Conservation (phyloP, 2,888 invertebrate species). For the Alsophila aescularia region DNA sequence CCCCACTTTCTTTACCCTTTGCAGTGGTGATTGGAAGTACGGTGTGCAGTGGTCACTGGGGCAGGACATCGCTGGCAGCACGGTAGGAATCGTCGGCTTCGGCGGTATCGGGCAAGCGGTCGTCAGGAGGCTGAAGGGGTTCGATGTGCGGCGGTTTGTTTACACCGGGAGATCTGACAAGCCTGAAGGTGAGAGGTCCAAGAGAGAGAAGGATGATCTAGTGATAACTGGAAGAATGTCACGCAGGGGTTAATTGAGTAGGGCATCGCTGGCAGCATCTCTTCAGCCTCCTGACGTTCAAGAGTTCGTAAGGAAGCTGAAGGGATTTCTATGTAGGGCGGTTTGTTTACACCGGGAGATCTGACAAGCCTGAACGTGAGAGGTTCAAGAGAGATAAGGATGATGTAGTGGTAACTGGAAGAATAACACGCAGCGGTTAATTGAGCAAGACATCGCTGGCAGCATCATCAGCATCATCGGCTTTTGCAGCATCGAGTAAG, state of each 20-base stretch:
- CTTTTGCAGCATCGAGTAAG: constrained; percentile 91
- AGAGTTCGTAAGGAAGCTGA: constrained; percentile 88
- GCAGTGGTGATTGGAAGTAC: constrained; percentile 87
- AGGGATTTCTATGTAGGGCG: constrained; percentile 88
- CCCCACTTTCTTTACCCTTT: background rate
- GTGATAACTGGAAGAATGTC: constrained; percentile 88
- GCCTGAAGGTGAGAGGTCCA: constrained; percentile 85
- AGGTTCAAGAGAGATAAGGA: too few species aligned
- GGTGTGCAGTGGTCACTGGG: constrained; percentile 92
- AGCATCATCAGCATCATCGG: constrained; percentile 94
- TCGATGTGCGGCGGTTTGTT: constrained; percentile 88
- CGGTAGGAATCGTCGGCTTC: constrained; percentile 93
- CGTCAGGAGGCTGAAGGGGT: constrained; percentile 88
- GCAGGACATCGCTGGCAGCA: constrained; percentile 89
- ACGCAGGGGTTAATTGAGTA: constrained; percentile 91
- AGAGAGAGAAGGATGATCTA: too few species aligned
- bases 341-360: constrained; percentile 90
- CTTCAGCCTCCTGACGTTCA: constrained; percentile 92
- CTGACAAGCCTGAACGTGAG: constrained; percentile 86
- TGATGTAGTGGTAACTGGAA: constrained; percentile 89
- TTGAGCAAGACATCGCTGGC: constrained; percentile 90
- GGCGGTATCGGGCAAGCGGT: constrained; percentile 92
- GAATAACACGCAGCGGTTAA: constrained; percentile 88
- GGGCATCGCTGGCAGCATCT: constrained; percentile 91
- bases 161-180: constrained; percentile 90